Conservation (phyloP, 2,797 vertebrate species). For the Chelonia mydas region DNA sequence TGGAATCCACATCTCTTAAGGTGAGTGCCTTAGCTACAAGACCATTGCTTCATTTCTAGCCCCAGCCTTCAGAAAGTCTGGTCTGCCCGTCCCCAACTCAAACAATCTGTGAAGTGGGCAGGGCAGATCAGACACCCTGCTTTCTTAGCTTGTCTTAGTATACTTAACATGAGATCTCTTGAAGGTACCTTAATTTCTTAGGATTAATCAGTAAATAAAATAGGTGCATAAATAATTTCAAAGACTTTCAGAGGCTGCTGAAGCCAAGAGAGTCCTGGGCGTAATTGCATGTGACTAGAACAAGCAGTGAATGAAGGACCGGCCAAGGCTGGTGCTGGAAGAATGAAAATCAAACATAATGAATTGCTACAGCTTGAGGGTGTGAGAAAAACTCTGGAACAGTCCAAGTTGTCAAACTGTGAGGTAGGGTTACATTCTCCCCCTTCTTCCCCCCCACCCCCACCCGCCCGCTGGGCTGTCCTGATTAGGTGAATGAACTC, state of each 20-base stretch:
- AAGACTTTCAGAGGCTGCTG: background rate
- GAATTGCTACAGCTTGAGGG: conserved; percentile 43
- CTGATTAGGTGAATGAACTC: conserved; percentile 57
- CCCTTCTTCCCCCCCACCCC: conserved; percentile 34
- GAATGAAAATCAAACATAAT: conserved; percentile 9
- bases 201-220: background rate
- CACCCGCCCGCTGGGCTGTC: conserved; percentile 30
- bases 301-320: conserved; percentile 7
- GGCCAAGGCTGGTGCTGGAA: conserved; percentile 38
- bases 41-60: background rate
- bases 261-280: background rate
- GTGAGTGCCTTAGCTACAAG: background rate
- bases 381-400: conserved; percentile 53
- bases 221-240: background rate
- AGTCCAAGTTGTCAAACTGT: conserved; percentile 51
- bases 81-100: background rate
- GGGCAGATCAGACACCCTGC: background rate
- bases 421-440: conserved; percentile 51
- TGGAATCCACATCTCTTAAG: background rate
- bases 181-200: conserved; percentile 13
- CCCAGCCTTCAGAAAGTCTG: background rate
- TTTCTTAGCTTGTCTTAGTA: background rate
- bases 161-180: background rate
- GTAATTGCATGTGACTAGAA: background rate
- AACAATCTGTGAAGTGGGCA: conserved; percentile 33